Conservation (phyloP, 2,888 invertebrate genomes). For the Lissocephala sabroskyi region DNA sequence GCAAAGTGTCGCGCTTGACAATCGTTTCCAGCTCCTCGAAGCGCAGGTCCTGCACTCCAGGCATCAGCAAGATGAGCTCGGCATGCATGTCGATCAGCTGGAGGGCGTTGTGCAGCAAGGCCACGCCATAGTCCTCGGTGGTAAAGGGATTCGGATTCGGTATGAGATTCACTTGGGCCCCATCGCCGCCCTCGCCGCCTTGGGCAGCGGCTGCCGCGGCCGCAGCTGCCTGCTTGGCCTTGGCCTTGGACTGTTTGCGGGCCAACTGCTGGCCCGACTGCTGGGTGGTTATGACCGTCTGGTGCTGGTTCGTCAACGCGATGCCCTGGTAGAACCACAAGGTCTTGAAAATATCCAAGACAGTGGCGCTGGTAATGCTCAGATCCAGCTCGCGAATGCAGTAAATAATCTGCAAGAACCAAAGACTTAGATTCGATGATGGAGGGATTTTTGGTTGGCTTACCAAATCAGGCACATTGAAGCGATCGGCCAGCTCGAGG, state of each 20-base stretch:
- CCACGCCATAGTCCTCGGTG: slow-evolving; percentile 70
- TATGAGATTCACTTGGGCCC: slow-evolving; percentile 40
- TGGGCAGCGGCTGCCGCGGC: slow-evolving; percentile 35
- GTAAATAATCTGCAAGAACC: slow-evolving; percentile 60
- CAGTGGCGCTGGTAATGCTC: slow-evolving; percentile 69
- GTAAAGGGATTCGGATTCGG: slow-evolving; percentile 69
- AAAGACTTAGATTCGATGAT: no score
- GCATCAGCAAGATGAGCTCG: slow-evolving; percentile 65
- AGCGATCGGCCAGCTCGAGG: slow-evolving; percentile 70
- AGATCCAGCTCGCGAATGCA: slow-evolving; percentile 72
- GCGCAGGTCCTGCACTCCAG: slow-evolving; percentile 65
- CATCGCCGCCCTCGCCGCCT: slow-evolving; percentile 33
- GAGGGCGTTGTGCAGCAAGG: slow-evolving; percentile 69
- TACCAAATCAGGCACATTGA: slow-evolving; percentile 72
- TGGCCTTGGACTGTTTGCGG: slow-evolving; percentile 43
- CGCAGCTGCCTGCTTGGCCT: no score
- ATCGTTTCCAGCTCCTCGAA: slow-evolving; percentile 72
- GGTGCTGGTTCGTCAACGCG: slow-evolving; percentile 64
- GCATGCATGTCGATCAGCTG: slow-evolving; percentile 73
- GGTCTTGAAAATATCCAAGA: slow-evolving; percentile 69
- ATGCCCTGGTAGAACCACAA: slow-evolving; percentile 72
- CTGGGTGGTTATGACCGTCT: slow-evolving; percentile 61
- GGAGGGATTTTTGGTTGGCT: slow-evolving; percentile 17
- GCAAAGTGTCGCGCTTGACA: slow-evolving; percentile 69
- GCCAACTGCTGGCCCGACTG: slow-evolving; percentile 44